Base-by-base conservation (phyloP, 2,888 invertebrate genomes). In the Agriopis aurantiaria region DNA sequence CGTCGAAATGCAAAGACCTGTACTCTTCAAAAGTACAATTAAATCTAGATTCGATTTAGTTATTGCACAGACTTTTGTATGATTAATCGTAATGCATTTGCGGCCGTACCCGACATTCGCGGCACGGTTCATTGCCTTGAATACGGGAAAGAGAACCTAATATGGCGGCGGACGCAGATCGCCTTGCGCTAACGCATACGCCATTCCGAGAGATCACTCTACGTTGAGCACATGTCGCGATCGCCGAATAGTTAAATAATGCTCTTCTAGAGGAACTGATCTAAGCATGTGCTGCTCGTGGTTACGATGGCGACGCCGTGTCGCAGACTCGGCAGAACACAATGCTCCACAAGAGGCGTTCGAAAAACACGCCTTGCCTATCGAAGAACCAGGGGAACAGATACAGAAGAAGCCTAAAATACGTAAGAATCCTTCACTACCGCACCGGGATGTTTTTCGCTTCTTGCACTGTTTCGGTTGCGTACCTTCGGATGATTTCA, bases 111-210 rank as follows among this genome's bases (percentile, higher is more conserved):
- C 78, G 79, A 80, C 75, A 78, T 82, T 85, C 83, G 81, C 88
- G 89, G 88, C 91, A 91, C 87, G 91, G 93, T 92, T 93, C 93
- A 92, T 90, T 91, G 93, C 93, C 92, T 92, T 92, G 91, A 91
- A 60, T 58, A 12, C 46, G 82, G 89, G 89, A 91, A 90, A 91
- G 90, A 88, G 87, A 87, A 88, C 93, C 93, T 91, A 91, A 93
- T 94, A 93, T 91, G 93, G 93, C 82, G 80, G 76, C 80, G 83
- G 82, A 86, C 82, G 89, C 85, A 86, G 91, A 87, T 91, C 83
- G 86, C 90, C 90, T 91, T 91, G 92, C 90, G 91, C 91, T 91
- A 80, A 91, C 91, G 90, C 91, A 87, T 75, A 70, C 79, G 85
- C 87, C 91, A 91, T 90, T 91, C 82, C 85, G 80, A 83, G 77